A percentile compares a stretch with the other conserved stretches of the same genome.
Conservation (phyloP, 1,140 invertebrate species). For the Trichomalopsis sarcophagae region DNA sequence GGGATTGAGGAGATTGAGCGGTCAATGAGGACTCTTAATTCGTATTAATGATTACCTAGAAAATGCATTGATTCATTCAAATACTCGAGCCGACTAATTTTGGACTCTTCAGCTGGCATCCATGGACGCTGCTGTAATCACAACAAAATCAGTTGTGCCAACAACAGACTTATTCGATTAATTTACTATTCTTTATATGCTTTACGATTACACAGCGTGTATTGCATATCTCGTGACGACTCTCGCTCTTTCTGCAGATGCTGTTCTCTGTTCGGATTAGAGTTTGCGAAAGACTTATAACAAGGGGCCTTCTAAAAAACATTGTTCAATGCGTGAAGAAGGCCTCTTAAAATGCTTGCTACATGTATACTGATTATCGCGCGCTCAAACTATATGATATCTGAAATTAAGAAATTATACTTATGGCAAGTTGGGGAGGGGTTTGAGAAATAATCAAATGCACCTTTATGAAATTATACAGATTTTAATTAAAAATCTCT, state of each 20-base stretch:
- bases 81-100: slow-evolving; percentile 72
- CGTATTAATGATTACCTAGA: slow-evolving; percentile 75
- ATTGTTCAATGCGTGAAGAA: slow-evolving; percentile 20
- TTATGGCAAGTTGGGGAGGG: slow-evolving; percentile 31
- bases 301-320: slow-evolving; percentile 31
- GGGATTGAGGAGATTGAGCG: slow-evolving; percentile 54
- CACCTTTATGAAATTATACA: slow-evolving; percentile 53
- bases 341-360: slow-evolving; percentile 33
- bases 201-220: slow-evolving; percentile 39
- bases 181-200: slow-evolving; percentile 41
- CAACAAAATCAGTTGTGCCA: slow-evolving; percentile 76
- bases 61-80: slow-evolving; percentile 75
- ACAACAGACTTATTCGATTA: slow-evolving; percentile 67
- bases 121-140: slow-evolving; percentile 74
- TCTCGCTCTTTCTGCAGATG: slow-evolving; percentile 29
- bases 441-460: slow-evolving; percentile 46
- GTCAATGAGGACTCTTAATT: slow-evolving; percentile 69
- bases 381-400: slow-evolving; percentile 45
- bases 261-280: slow-evolving; percentile 33
- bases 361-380: slow-evolving; percentile 20
- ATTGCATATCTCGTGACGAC: slow-evolving; percentile 28
- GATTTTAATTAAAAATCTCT: slow-evolving; percentile 54
- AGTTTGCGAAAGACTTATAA: slow-evolving; percentile 24
- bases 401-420: slow-evolving; percentile 50
- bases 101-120: slow-evolving; percentile 73